Evolutionary conservation across 1,140 invertebrate genomes (phyloP).

Genomic region (Papilio machaon): DNA sequence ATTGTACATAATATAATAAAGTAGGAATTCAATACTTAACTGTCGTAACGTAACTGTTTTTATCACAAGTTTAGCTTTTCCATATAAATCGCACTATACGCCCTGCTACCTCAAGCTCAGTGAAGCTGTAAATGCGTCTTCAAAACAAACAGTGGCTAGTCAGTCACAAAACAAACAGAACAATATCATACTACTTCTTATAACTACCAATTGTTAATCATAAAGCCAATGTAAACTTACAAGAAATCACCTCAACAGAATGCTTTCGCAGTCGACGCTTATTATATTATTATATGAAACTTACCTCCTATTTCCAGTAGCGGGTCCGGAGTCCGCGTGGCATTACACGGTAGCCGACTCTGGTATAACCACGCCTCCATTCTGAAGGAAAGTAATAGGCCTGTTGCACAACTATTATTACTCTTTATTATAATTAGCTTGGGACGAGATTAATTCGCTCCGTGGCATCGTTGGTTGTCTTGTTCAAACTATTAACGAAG

Average conservation of each 20-base stretch:
- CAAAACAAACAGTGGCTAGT: no score
- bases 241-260: neutral
- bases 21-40: no score
- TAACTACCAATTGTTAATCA: neutral
- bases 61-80: no score
- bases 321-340: slow-evolving; percentile 35
- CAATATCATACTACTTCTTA: no score
- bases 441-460: slow-evolving; percentile 31
- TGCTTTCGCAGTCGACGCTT: slow-evolving; percentile 36
- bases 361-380: slow-evolving; percentile 34
- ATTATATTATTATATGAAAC: slow-evolving; percentile 44
- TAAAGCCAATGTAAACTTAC: neutral
- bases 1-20: neutral
- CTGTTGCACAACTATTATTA: slow-evolving; percentile 37
- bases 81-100: no score
- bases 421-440: slow-evolving; percentile 38
- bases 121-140: no score
- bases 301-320: slow-evolving; percentile 42
- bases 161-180: no score
- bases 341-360: slow-evolving; percentile 42
- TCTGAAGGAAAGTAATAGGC: slow-evolving; percentile 28
- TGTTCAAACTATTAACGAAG: neutral
- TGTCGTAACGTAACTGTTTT: no score
- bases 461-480: neutral
- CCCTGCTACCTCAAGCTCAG: no score